These are phyloP conservation scores for Doris montereyensis DNA, from an alignment of 2,888 invertebrate genomes.

Conservation along the genomic window DNA sequence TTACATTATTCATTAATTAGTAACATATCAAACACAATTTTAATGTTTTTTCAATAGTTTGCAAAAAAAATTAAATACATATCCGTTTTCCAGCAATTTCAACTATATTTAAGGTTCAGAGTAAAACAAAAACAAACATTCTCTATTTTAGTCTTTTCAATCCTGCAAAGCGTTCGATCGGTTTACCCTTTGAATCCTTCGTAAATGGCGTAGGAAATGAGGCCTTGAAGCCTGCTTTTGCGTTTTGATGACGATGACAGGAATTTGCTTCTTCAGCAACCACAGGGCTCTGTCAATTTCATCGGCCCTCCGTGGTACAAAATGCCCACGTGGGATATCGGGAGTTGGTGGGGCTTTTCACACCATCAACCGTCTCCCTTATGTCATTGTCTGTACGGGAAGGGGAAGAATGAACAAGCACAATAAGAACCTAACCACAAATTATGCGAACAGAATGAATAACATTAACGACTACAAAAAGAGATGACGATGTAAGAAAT, in stretches of 20 bases:
- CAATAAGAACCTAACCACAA: background rate
- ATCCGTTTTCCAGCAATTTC: too few species aligned
- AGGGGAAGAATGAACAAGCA: background rate
- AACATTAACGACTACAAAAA: too few species aligned
- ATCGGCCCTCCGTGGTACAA: conserved; percentile 71
- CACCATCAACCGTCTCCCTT: background rate
- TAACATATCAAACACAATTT: too few species aligned
- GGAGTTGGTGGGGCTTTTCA: background rate
- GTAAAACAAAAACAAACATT: too few species aligned
- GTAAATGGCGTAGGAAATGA: conserved; percentile 70
- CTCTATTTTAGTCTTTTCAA: too few species aligned
- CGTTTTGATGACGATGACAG: conserved; percentile 71
- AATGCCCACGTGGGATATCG: conserved; percentile 70
- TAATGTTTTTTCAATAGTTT: too few species aligned
- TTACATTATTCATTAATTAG: too few species aligned
- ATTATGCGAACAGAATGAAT: too few species aligned
- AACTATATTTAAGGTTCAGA: too few species aligned
- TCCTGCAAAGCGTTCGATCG: too few species aligned
- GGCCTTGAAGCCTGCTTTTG: conserved; percentile 71
- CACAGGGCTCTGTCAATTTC: conserved; percentile 68
- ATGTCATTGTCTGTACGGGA: background rate
- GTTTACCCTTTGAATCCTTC: conserved; percentile 68
- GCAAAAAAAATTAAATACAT: too few species aligned
- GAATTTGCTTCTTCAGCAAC: conserved; percentile 69
- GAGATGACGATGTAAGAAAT: too few species aligned